These are phyloP conservation scores for Ommatoiulus sabulosus DNA, from an alignment of 2,888 invertebrate genomes.

Conservation along the genomic window DNA sequence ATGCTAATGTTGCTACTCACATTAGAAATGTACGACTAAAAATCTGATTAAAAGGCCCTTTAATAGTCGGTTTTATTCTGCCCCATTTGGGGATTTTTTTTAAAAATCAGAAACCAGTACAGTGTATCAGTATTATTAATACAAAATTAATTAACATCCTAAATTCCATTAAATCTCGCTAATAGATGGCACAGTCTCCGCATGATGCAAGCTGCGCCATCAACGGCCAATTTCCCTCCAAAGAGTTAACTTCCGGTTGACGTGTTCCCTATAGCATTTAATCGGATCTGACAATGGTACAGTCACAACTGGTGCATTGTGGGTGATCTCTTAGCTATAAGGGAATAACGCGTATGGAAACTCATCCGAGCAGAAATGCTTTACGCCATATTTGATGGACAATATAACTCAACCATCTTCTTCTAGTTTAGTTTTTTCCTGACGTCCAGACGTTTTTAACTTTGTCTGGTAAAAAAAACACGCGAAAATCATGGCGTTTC, in stretches of 20 bases:
- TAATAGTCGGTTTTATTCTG: too few relatives aligned
- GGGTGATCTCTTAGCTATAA: background rate
- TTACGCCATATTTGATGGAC: constrained; percentile 48
- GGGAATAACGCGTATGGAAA: background rate
- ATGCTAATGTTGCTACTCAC: too few relatives aligned
- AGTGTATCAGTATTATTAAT: too few relatives aligned
- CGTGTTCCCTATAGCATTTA: background rate
- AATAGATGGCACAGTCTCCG: too few relatives aligned
- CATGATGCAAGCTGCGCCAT: too few relatives aligned
- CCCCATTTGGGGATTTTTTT: too few relatives aligned
- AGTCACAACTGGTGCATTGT: background rate
- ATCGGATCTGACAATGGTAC: background rate
- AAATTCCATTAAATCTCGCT: too few relatives aligned
- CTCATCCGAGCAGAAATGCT: constrained; percentile 29
- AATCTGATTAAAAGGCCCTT: too few relatives aligned
- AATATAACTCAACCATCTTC: background rate
- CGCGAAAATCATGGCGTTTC: background rate
- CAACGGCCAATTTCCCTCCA: background rate
- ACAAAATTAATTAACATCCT: too few relatives aligned
- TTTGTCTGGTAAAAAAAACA: background rate
- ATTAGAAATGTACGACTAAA: too few relatives aligned
- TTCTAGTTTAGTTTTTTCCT: background rate
- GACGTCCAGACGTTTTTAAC: background rate
- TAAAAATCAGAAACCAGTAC: too few relatives aligned
- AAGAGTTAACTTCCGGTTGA: constrained; percentile 5